Conservation (phyloP, 1,140 invertebrate genomes). For the Drosophila arawakana region DNA sequence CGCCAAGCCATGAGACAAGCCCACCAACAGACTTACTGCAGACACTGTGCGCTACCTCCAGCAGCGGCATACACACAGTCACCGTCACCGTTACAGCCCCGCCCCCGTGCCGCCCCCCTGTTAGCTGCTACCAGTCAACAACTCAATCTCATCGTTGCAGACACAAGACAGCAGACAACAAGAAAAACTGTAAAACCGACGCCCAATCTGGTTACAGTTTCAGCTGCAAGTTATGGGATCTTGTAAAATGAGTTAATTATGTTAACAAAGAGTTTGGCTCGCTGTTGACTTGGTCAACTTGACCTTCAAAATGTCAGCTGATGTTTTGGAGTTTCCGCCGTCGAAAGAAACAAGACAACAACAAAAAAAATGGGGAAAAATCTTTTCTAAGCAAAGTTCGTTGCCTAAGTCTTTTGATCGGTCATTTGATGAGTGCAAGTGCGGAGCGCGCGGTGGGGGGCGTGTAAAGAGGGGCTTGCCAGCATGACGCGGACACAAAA, state of each 20-base stretch:
- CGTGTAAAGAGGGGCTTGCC: neutral
- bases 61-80: slow-evolving; percentile 7
- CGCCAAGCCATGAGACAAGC: slow-evolving; percentile 57
- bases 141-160: slow-evolving; percentile 26
- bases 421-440: slow-evolving; percentile 43
- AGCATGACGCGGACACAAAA: slow-evolving; percentile 66
- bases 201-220: slow-evolving; percentile 30
- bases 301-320: slow-evolving; percentile 48
- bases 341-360: slow-evolving; percentile 3
- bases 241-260: slow-evolving; percentile 38
- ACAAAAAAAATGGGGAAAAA: slow-evolving; percentile 7
- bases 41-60: slow-evolving; percentile 17
- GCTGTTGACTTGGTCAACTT: slow-evolving; percentile 28
- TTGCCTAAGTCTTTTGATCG: slow-evolving; percentile 80
- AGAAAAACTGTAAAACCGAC: slow-evolving; percentile 8
- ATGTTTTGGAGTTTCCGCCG: slow-evolving; percentile 26
- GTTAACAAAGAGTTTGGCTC: slow-evolving; percentile 12
- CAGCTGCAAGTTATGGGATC: slow-evolving; percentile 19
- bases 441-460: neutral
- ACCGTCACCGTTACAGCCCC: slow-evolving; percentile 1
- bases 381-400: slow-evolving; percentile 60
- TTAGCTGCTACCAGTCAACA: slow-evolving; percentile 11
- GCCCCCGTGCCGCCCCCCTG: neutral
- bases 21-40: slow-evolving; percentile 53
- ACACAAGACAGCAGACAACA: slow-evolving; percentile 2